These are phyloP conservation scores for Falco columbarius DNA, from an alignment of 2,797 vertebrate species.

Conservation along the genomic window DNA sequence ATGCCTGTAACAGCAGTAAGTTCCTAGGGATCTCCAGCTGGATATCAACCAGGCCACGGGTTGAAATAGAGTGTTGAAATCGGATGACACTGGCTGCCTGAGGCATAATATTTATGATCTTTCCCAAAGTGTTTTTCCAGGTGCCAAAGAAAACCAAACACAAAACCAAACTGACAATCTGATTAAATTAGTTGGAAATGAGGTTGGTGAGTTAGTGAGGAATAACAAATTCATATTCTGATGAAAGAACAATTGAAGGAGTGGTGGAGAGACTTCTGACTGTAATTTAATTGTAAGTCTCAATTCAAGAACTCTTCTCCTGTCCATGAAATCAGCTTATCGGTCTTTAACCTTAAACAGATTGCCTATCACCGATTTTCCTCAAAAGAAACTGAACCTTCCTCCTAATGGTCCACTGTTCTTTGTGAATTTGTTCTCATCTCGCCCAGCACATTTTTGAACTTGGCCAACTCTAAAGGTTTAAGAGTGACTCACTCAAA, in stretches of 20 bases:
- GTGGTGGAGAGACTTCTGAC: neutral
- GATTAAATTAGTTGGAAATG: constrained; percentile 11
- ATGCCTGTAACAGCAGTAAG: neutral
- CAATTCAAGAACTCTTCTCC: neutral
- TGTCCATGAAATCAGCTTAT: neutral
- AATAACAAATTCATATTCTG: neutral
- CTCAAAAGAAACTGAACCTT: neutral
- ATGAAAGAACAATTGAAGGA: constrained; percentile 23
- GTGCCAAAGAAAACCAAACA: constrained; percentile 18
- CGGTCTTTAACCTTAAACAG: neutral
- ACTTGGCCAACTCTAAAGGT: neutral
- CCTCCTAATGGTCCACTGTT: neutral
- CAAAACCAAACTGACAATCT: neutral
- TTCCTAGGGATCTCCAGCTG: neutral
- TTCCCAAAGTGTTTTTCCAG: neutral
- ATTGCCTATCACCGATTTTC: neutral
- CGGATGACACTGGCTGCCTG: neutral
- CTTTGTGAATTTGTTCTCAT: neutral
- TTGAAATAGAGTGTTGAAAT: neutral
- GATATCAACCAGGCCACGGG: neutral
- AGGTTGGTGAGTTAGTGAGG: neutral
- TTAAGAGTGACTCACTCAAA: neutral
- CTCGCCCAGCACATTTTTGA: neutral
- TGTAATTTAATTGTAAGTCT: neutral
- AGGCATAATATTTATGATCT: neutral